These are phyloP conservation scores for Halocynthia aurantium DNA, from an alignment of 23 tunicate genomes.

Conservation along the genomic window DNA sequence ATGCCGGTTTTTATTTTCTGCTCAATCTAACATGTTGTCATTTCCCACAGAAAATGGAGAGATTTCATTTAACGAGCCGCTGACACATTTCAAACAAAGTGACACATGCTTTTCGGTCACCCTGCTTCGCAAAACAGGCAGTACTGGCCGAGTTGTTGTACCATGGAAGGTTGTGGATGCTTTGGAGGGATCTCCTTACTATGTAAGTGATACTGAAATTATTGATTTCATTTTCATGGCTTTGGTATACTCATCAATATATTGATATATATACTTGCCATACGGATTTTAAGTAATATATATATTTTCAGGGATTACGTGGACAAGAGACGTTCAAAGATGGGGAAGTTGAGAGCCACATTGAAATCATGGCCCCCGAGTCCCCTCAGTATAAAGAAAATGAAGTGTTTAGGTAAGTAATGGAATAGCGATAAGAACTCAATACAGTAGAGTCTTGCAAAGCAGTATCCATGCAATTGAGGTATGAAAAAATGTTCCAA, in stretches of 20 bases:
- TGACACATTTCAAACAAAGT: slow-evolving; percentile 54
- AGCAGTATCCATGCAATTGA: too few species aligned
- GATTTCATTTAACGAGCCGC: slow-evolving; percentile 43
- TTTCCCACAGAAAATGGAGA: slow-evolving; percentile 62
- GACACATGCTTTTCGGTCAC: slow-evolving; percentile 35
- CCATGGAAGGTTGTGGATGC: slow-evolving; percentile 69
- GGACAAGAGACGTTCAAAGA: slow-evolving; percentile 93
- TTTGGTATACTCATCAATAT: background rate
- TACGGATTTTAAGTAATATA: background rate
- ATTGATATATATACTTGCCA: background rate
- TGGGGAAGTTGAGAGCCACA: slow-evolving; percentile 81
- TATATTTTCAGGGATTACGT: slow-evolving; percentile 39
- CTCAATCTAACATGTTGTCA: background rate
- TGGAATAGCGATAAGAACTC: background rate
- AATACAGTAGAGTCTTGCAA: too few species aligned
- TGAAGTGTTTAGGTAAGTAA: slow-evolving; percentile 50
- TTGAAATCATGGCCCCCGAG: slow-evolving; percentile 55
- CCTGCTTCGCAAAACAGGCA: slow-evolving; percentile 55
- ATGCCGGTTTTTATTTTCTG: background rate
- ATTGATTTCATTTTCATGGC: background rate
- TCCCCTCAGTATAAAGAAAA: slow-evolving; percentile 57
- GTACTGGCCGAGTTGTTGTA: slow-evolving; percentile 75
- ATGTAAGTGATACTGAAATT: slow-evolving; percentile 29
- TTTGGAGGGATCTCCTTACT: slow-evolving; percentile 36
- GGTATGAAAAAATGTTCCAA: too few species aligned